phyloP scores from a whole-genome alignment of 1,140 invertebrate species.

The Marisa cornuarietis region DNA sequence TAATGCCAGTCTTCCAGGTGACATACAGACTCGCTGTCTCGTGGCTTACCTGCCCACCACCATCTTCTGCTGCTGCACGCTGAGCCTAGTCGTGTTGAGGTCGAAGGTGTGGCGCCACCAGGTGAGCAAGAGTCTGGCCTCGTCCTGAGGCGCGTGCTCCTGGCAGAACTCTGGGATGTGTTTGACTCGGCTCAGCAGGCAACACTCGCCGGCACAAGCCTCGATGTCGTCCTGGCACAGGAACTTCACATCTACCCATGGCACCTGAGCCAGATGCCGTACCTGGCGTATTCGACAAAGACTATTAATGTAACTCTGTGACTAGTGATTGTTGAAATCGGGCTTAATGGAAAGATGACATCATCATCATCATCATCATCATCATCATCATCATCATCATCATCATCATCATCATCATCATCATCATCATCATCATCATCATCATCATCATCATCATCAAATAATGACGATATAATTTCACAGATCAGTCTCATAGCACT shows the following conservation, averaged over 20 bases:
- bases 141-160: background rate
- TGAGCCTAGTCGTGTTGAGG: background rate
- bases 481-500: no score
- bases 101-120: slow-evolving; percentile 6
- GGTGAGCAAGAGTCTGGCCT: background rate
- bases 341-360: background rate
- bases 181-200: background rate
- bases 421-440: no score
- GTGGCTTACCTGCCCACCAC: slow-evolving; percentile 9
- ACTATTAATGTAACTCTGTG: no score
- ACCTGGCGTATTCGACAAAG: no score
- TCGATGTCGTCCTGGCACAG: slow-evolving; percentile 1
- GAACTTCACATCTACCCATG: background rate
- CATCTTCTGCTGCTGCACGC: background rate
- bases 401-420: no score
- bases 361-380: background rate
- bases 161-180: background rate
- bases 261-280: no score
- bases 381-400: no score
- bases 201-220: background rate
- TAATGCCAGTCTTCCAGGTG: no score
- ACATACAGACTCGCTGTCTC: no score
- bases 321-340: no score
- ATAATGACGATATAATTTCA: background rate
- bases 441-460: background rate